Evolutionary conservation across 2,888 invertebrate species (phyloP).

Genomic region (Archaeoteleia sp.): DNA sequence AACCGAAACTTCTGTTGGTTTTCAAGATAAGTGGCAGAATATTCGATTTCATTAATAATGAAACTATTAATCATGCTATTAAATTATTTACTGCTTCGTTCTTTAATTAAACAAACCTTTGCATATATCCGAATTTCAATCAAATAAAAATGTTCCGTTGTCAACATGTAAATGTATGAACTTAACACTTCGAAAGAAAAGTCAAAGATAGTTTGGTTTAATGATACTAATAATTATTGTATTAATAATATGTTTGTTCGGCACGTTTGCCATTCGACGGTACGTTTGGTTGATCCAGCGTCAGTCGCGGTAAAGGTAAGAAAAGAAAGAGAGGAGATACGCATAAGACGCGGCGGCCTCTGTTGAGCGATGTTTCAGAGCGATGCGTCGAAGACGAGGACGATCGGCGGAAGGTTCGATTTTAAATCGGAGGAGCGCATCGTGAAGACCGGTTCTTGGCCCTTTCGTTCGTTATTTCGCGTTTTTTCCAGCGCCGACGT

Average conservation of each 20-base stretch:
- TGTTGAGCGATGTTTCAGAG: slow-evolving; percentile 47
- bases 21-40: no score
- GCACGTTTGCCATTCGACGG: slow-evolving; percentile 33
- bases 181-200: no score
- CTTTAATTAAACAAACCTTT: no score
- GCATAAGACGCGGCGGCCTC: slow-evolving; percentile 37
- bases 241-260: slow-evolving; percentile 46
- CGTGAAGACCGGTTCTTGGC: slow-evolving; percentile 57
- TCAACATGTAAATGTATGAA: no score
- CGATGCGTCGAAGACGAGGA: slow-evolving; percentile 51
- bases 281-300: slow-evolving; percentile 40
- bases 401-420: slow-evolving; percentile 48
- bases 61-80: no score
- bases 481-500: slow-evolving; percentile 57
- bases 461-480: slow-evolving; percentile 65
- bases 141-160: no score
- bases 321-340: slow-evolving; percentile 39
- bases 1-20: no score
- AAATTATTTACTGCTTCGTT: no score
- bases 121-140: no score
- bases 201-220: no score
- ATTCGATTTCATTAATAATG: no score
- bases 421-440: slow-evolving; percentile 54
- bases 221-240: no score
- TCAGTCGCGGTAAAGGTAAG: slow-evolving; percentile 43